Evolutionary conservation across 23 tunicate species (phyloP), one percentile per base, ranked within the genome.

Genomic region (Clavelina lepadiformis): DNA sequence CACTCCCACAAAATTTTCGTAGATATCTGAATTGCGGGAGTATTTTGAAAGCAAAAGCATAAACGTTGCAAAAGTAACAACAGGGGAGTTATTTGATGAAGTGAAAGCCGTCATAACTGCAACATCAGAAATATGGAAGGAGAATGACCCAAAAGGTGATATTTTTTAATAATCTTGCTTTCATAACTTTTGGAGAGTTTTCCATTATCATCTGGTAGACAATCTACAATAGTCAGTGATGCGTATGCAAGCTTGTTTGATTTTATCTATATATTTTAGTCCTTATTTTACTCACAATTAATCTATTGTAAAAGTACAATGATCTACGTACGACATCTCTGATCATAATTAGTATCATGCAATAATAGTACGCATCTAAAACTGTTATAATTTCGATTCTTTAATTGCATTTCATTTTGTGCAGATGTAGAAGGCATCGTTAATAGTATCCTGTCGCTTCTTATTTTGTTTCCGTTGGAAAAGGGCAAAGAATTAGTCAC

Each of bases 361-460:
- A n/a, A n/a, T n/a, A n/a, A n/a, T n/a, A n/a, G n/a, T n/a, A n/a
- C n/a, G n/a, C n/a, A n/a, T n/a, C n/a, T n/a, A n/a, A n/a, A n/a
- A n/a, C n/a, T n/a, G n/a, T n/a, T n/a, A n/a, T n/a, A n/a, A n/a
- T n/a, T n/a, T n/a, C n/a, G 26, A 56, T n/a, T 0, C 15, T 19
- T n/a, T 21, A n/a, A 56, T 19, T 8, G 6, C 1, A n/a, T 37
- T 19, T 15, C 38, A 15, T 64, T 46, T 11, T 22, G 23, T 51
- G 18, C 69, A 87, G 96, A 79, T 36, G 74, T 87, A 52, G 96
- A 87, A 67, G 96, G 96, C 35, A 68, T 87, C 2, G 61, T 87
- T 2, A 87, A 87, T 67, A 87, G 96, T 63, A 74, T 87, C 24
- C 32, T 87, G 36, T 87, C 96, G 28, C 46, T 87, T 21, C 74